phyloP scores from a whole-genome alignment of 2,888 invertebrate species.

The Pachymerium ferrugineum region DNA sequence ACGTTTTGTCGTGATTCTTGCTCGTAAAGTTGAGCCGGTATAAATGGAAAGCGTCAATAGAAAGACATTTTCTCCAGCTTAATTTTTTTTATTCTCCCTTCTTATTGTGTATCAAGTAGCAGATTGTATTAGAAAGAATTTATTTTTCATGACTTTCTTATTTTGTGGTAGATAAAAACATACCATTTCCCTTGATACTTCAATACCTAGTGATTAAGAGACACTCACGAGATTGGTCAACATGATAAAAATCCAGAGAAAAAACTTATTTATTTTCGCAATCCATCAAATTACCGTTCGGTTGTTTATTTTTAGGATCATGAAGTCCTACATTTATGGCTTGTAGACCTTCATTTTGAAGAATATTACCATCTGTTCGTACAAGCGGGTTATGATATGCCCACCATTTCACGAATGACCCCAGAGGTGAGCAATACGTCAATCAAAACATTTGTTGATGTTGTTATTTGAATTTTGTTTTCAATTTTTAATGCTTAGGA shows the following conservation, averaged over 20 bases:
- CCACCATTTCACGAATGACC: constrained; percentile 97
- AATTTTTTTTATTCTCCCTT: not conserved
- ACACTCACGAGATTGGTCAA: no score
- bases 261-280: not conserved
- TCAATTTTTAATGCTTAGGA: constrained; percentile 49
- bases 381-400: constrained; percentile 93
- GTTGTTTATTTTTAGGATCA: constrained; percentile 46
- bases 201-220: not conserved
- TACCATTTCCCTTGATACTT: not conserved
- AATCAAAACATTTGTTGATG: not conserved
- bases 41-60: no score
- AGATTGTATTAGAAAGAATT: not conserved
- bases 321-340: constrained; percentile 92
- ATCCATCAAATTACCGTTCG: not conserved
- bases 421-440: constrained; percentile 63
- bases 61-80: not conserved
- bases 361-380: constrained; percentile 91
- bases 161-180: not conserved
- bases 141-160: not conserved
- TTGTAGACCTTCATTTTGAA: constrained; percentile 87
- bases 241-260: not conserved
- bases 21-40: no score
- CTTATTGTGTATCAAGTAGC: not conserved
- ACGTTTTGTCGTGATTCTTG: no score
- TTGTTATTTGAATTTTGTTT: not conserved